Percentiles rank a stretch among this genome's conserved stretches.
These are phyloP conservation scores for Microcebus murinus DNA, from an alignment of 2,113 vertebrate genomes.

Conservation along the genomic window DNA sequence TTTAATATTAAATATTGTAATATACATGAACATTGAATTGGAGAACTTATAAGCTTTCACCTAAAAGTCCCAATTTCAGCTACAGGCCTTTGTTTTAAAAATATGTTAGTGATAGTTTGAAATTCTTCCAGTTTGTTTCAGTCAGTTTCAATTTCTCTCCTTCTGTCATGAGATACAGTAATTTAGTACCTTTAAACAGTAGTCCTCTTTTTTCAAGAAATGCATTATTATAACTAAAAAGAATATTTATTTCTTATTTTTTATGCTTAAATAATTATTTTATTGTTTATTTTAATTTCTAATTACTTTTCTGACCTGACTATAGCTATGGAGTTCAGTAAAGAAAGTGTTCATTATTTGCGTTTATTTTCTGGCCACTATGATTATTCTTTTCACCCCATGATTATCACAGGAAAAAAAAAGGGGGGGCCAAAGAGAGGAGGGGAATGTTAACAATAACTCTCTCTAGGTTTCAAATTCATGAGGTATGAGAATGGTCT, in stretches of 20 bases:
- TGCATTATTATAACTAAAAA: background rate
- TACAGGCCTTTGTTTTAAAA: background rate
- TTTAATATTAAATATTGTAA: background rate
- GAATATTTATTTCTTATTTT: background rate
- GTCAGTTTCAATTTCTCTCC: background rate
- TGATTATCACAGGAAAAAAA: background rate
- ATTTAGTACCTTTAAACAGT: background rate
- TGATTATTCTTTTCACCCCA: background rate
- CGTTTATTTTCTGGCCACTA: background rate
- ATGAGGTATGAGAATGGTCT: background rate
- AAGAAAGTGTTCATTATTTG: background rate
- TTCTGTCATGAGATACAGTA: background rate
- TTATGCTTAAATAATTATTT: background rate
- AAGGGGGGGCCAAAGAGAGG: background rate
- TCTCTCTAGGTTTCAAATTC: background rate
- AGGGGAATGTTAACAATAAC: background rate
- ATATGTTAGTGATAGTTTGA: background rate
- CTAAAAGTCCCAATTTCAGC: background rate
- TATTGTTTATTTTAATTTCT: background rate
- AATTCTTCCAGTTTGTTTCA: background rate
- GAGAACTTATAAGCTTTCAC: background rate
- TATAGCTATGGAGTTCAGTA: background rate
- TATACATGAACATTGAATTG: background rate
- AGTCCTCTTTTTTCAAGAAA: background rate
- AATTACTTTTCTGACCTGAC: background rate